Percentiles rank a stretch among this genome's conserved stretches.
Conservation (phyloP, 2,113 vertebrate genomes). For the Tyrannus savana region DNA sequence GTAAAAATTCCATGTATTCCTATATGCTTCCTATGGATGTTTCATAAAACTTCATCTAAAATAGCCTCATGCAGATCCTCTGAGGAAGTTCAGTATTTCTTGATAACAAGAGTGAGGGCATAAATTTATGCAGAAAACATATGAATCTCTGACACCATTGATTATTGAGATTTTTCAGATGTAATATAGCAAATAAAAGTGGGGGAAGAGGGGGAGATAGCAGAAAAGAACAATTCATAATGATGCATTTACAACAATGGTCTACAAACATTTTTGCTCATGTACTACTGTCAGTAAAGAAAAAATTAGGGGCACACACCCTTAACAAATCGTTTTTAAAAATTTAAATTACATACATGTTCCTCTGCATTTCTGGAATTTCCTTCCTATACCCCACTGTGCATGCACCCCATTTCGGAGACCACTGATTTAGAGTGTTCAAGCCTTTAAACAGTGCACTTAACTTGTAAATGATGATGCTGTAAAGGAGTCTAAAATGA, state of each 20-base stretch:
- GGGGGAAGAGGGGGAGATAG: not conserved
- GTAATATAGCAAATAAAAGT: not conserved
- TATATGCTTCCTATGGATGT: not conserved
- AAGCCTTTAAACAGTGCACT: not conserved
- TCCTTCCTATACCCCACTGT: not conserved
- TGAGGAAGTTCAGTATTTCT: not conserved
- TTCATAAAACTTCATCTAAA: not conserved
- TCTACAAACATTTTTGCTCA: not conserved
- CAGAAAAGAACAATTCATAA: not conserved
- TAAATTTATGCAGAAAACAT: not conserved
- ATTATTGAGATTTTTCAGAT: not conserved
- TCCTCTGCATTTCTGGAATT: not conserved
- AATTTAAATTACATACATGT: not conserved
- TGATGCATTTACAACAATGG: not conserved
- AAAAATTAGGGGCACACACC: not conserved
- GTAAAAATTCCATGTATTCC: not conserved
- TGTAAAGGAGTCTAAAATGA: not conserved
- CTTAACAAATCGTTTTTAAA: not conserved
- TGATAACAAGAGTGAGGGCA: not conserved
- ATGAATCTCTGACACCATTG: not conserved
- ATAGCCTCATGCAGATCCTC: not conserved
- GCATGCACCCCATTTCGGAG: not conserved
- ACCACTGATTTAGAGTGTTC: not conserved
- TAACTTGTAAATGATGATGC: not conserved
- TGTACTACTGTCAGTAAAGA: not conserved